phyloP scores from a whole-genome alignment of 1,140 invertebrate genomes.

The Littorina saxatilis region DNA sequence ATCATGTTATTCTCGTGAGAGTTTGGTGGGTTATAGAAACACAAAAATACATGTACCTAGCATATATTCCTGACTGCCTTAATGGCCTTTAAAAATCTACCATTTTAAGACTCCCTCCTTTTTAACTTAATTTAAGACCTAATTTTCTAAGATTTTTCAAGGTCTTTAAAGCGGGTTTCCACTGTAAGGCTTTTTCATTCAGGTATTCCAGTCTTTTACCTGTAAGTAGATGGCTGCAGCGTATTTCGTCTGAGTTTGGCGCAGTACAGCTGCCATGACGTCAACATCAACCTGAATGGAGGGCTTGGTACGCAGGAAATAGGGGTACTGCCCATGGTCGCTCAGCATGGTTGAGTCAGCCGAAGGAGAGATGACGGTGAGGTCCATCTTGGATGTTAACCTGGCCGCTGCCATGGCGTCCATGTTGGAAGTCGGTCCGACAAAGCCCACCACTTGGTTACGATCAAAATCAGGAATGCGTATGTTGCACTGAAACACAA shows the following conservation, averaged over 20 bases:
- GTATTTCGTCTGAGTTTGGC: not conserved
- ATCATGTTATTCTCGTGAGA: too few species aligned
- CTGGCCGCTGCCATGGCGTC: slow-evolving; percentile 62
- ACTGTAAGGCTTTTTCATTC: too few species aligned
- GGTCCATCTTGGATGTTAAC: slow-evolving; percentile 60
- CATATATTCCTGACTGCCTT: too few species aligned
- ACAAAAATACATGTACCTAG: too few species aligned
- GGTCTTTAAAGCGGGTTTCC: too few species aligned
- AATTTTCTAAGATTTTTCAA: too few species aligned
- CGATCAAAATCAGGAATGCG: slow-evolving; percentile 26
- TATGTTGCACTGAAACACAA: slow-evolving; percentile 40
- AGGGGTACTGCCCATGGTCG: slow-evolving; percentile 9
- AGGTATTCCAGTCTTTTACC: too few species aligned
- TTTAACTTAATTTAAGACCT: too few species aligned
- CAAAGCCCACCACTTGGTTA: slow-evolving; percentile 45
- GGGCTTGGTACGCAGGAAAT: slow-evolving; percentile 78
- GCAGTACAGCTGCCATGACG: slow-evolving; percentile 80
- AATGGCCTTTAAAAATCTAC: too few species aligned
- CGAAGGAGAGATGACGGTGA: slow-evolving; percentile 82
- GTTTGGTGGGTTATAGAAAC: too few species aligned
- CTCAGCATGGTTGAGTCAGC: slow-evolving; percentile 84
- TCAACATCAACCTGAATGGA: slow-evolving; percentile 85
- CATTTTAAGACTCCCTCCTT: too few species aligned
- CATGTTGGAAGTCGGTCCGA: slow-evolving; percentile 62
- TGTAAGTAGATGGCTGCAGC: slow-evolving; percentile 9